Evolutionary conservation across 2,888 invertebrate species (phyloP), one percentile per base, ranked within the genome.

Genomic region (Drosophila ustulata): DNA sequence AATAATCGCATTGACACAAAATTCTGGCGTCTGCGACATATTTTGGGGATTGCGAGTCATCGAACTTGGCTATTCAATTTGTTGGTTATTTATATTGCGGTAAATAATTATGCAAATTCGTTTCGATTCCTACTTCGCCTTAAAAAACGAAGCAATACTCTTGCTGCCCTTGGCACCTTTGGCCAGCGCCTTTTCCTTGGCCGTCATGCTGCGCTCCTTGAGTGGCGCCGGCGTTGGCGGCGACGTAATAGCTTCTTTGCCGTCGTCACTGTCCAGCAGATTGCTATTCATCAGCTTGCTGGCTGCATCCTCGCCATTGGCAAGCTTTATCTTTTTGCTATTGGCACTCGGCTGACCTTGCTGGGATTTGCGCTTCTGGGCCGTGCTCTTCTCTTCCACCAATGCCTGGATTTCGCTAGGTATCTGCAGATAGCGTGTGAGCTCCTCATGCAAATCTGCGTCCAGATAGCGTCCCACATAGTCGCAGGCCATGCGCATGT

Each of bases 81-180:
- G 6, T n/a, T 25, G 43, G 9, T 1, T 6, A 45, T 26, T n/a
- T 34, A 57, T 41, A 63, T 23, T 66, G 18, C 1, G 18, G 18
- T 43, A 8, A n/a, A 28, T 18, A 11, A 18, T 18, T 18, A 18
- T 18, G 6, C 4, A 9, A n/a, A n/a, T 37, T 37, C 26, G 26
- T 3, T 32, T 25, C 9, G 25, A 18, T 4, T 26, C 9, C 57
- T 86, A 84, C 49, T 84, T 84, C 11, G 50, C 73, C 66, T 94
- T 94, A 91, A 97, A 97, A 93, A 96, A 97, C 34, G 95, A 95
- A 57, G 96, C 94, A 89, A 97, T 96, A 83, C 94, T 95, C 93
- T 96, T 97, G 30, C 96, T 95, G 53, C 96, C 96, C 83, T 94
- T 94, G 32, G 97, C 97, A 61, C 96, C 96, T 91, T 96, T 97